phyloP scores from a whole-genome alignment of 2,888 invertebrate genomes.

The Melanostoma scalare region DNA sequence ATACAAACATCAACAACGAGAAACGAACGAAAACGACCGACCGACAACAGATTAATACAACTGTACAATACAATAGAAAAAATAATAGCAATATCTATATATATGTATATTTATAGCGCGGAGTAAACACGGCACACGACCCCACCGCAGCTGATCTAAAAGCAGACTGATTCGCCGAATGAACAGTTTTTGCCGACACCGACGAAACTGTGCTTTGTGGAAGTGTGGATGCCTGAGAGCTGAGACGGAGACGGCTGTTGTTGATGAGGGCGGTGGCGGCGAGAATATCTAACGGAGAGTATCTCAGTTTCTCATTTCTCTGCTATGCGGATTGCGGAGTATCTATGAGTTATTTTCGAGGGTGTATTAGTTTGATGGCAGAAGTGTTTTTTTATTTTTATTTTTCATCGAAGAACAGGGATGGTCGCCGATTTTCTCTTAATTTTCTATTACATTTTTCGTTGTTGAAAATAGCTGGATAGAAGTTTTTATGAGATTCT shows the following conservation, averaged over 20 bases:
- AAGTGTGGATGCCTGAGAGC: neutral
- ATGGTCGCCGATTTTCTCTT: no score
- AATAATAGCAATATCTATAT: no score
- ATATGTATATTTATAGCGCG: conserved; percentile 46
- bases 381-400: conserved; percentile 22
- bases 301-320: neutral
- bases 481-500: no score
- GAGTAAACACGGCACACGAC: conserved; percentile 74
- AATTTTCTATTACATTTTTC: no score
- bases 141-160: conserved; percentile 78
- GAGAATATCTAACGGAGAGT: conserved; percentile 47
- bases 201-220: conserved; percentile 10
- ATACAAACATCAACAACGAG: conserved; percentile 31
- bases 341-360: conserved; percentile 29
- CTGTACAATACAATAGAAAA: conserved; percentile 42
- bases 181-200: conserved; percentile 56
- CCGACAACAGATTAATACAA: conserved; percentile 57
- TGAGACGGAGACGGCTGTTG: conserved; percentile 15
- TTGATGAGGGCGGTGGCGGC: conserved; percentile 63
- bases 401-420: neutral
- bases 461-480: no score
- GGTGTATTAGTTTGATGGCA: conserved; percentile 42
- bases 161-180: conserved; percentile 75
- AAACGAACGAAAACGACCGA: conserved; percentile 12
- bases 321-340: neutral